Base-by-base conservation (phyloP, 2,797 vertebrate genomes). In the Fistularia tabacaria region DNA sequence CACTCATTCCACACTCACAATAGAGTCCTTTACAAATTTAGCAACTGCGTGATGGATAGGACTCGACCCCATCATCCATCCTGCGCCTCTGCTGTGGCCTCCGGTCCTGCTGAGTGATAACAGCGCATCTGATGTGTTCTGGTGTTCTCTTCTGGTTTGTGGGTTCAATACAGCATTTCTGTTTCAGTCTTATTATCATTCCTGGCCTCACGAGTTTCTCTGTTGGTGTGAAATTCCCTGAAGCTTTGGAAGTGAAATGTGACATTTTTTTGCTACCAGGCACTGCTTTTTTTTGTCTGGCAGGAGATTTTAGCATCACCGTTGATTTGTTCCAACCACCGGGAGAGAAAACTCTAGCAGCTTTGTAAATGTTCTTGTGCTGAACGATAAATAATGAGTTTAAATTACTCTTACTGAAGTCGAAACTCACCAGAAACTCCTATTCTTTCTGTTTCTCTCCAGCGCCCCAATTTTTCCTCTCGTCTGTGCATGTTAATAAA, bases 291-390 rank as follows among this genome's bases (percentile, higher is more conserved):
- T 74, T 50, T 55, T 51, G 49, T 71, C 83, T 83, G 84, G 68
- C 66, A 69, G 41, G 14, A 82, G 46, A 25, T 64, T 80, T 81
- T 76, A 73, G 62, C 46, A 59, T 57, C 57, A 71, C 54, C 72
- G 64, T 77, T 74, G 71, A 76, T 89, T 85, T 76, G 66, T 85
- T 88, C 80, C 73, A 66, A 70, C 77, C 73, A 77, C 74, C 80
- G 53, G 67, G 75, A 81, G 78, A 83, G 79, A 76, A 77, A 80
- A 79, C 65, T 50, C 49, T 3, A 39, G 55, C 62, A 37, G 54
- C 51, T 59, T 53, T 70, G 47, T 59, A 61, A 62, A 61, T 54
- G 55, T 25, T 57, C 51, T 60, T 46, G 69, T 67, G 55, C 47
- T 65, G 46, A 51, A 38, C 47, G 8, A 62, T 74, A 73, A 54